Evolutionary conservation across 2,113 vertebrate species (phyloP), one percentile per base, ranked within the genome.

Genomic region (Thalassarche chlororhynchos): DNA sequence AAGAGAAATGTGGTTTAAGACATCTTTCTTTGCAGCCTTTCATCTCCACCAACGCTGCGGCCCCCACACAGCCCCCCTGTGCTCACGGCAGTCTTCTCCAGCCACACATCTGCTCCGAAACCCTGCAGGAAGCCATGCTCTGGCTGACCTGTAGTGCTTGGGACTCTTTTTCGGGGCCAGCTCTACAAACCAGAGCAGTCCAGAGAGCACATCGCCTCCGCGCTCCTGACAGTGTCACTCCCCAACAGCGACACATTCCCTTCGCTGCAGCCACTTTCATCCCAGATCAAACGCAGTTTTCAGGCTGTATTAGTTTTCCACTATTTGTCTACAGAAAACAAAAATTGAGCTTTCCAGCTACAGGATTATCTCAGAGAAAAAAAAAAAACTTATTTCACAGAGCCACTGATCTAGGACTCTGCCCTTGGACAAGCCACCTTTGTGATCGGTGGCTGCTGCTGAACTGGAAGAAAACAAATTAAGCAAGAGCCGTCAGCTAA

Each of bases 21-120:
- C 0, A 0, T 20, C 52, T 61, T 65, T 31, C 32, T 51, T 40
- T 24, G 32, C 52, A 17, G 32, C 3, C 60, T 25, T 74, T 34
- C 1, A 0, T 26, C 65, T 36, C 6, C 0, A 8, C 36, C 6
- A 44, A 46, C 0, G 2, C 34, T 10, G 12, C 3, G 1, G 19
- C 31, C 15, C 20, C 46, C 25, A 2, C 9, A 2, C 65, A 75
- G 52, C 15, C 28, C 12, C 10, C 0, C 24, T 15, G 14, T 5
- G n/a, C 52, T 91, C 57, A 25, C 5, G 0, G 44, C 66, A 72
- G 74, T 16, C 61, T 58, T 47, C 44, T 91, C 38, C 49, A 55
- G 84, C 55, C 31, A 9, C 32, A 9, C 6, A 8, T 21, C 55
- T 57, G 47, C 62, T 86, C 66, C 5, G 0, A 8, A 51, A 24